Conservation (phyloP, 2,113 vertebrate genomes). For the Procavia capensis region DNA sequence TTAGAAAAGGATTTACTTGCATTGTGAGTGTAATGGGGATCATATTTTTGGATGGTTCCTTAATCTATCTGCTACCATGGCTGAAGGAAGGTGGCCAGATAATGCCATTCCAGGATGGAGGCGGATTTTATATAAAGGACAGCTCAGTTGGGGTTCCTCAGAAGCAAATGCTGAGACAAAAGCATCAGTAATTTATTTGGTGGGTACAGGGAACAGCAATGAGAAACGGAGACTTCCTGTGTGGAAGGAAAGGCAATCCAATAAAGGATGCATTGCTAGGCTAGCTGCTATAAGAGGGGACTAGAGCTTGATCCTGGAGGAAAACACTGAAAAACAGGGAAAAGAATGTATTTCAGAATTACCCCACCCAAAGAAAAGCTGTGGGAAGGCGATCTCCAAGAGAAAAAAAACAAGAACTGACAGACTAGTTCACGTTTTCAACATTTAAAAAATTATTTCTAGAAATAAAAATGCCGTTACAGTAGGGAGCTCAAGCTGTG, state of each 20-base stretch:
- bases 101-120: neutral
- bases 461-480: neutral
- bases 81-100: neutral
- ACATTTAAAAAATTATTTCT: slow-evolving; percentile 55
- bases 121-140: neutral
- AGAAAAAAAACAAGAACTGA: neutral
- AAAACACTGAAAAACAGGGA: neutral
- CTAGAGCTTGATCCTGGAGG: neutral
- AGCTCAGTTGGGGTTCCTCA: neutral
- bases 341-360: neutral
- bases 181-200: neutral
- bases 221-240: neutral
- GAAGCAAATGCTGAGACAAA: neutral
- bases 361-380: neutral
- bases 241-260: neutral
- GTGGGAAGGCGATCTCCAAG: neutral
- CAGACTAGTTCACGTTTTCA: neutral
- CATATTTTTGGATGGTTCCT: neutral
- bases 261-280: neutral
- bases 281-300: neutral
- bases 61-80: neutral
- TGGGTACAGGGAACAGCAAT: neutral
- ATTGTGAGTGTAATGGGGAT: neutral
- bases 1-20: neutral
- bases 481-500: neutral